Conservation (phyloP, 2,888 invertebrate genomes). For the Apotomis capreana region DNA sequence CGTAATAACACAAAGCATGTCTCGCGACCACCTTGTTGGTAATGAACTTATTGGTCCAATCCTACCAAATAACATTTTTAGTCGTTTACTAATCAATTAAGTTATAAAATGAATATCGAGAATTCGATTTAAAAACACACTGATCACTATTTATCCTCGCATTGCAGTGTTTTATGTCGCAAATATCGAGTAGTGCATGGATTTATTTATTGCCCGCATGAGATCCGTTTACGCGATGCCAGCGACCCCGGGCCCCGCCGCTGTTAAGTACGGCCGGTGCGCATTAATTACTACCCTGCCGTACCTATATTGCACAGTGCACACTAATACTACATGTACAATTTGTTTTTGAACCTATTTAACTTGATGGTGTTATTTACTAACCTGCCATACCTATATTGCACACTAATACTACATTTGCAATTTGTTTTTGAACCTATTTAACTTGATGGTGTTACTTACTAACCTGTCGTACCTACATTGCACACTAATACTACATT, state of each 20-base stretch:
- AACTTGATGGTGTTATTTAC: conserved; percentile 40
- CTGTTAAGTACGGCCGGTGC: conserved; percentile 46
- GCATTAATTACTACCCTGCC: conserved; percentile 51
- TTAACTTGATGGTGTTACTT: no score
- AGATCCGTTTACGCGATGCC: conserved; percentile 48
- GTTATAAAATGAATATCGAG: background rate
- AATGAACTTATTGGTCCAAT: no score
- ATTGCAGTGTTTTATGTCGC: conserved; percentile 19
- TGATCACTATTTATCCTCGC: conserved; percentile 6
- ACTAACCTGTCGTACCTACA: conserved; percentile 49
- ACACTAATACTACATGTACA: conserved; percentile 5
- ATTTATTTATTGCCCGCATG: conserved; percentile 50
- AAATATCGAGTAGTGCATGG: conserved; percentile 31
- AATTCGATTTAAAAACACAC: background rate
- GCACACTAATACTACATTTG: conserved; percentile 14
- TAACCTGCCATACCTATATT: conserved; percentile 47
- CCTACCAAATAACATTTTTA: background rate
- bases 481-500: conserved; percentile 23
- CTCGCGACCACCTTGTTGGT: no score
- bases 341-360: background rate
- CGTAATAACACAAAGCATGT: no score
- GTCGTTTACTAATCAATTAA: no score
- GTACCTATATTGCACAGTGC: conserved; percentile 45
- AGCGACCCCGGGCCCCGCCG: conserved; percentile 42
- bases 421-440: conserved; percentile 6